Conservation (phyloP, 2,113 vertebrate genomes). For the Struthidea cinerea region DNA sequence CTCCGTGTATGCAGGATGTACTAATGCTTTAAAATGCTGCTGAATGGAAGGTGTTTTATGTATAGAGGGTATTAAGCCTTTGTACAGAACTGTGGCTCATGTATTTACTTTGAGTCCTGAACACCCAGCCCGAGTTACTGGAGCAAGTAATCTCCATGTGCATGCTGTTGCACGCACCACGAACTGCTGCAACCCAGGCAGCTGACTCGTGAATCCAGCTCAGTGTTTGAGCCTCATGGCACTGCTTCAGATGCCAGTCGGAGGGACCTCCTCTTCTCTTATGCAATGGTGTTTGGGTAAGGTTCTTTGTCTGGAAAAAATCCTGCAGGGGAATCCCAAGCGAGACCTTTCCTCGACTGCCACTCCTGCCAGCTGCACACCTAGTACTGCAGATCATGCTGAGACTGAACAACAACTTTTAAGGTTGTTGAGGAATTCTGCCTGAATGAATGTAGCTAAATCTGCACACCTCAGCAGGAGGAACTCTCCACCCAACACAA, state of each 20-base stretch:
- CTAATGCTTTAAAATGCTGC: background rate
- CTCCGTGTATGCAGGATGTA: background rate
- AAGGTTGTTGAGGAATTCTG: conserved; percentile 6
- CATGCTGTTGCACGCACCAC: background rate
- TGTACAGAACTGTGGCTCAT: background rate
- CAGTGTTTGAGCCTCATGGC: background rate
- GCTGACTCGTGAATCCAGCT: background rate
- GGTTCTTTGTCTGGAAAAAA: conserved; percentile 1
- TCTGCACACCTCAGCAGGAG: background rate
- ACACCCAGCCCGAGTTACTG: conserved; percentile 26
- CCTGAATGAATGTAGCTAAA: background rate
- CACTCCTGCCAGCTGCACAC: background rate
- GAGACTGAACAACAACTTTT: background rate
- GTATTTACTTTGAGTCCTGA: conserved; percentile 50
- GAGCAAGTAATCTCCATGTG: conserved; percentile 44
- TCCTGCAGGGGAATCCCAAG: background rate
- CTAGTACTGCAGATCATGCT: background rate
- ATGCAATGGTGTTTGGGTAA: background rate
- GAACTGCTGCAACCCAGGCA: background rate
- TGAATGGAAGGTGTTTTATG: conserved; percentile 9
- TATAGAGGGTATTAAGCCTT: background rate
- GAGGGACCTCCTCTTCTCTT: background rate
- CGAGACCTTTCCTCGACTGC: background rate
- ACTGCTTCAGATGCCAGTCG: background rate
- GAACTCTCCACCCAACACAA: background rate